A percentile compares a stretch with the other conserved stretches of the same genome.
phyloP scores from a whole-genome alignment of 2,888 invertebrate genomes.

The Fabriciana adippe region DNA sequence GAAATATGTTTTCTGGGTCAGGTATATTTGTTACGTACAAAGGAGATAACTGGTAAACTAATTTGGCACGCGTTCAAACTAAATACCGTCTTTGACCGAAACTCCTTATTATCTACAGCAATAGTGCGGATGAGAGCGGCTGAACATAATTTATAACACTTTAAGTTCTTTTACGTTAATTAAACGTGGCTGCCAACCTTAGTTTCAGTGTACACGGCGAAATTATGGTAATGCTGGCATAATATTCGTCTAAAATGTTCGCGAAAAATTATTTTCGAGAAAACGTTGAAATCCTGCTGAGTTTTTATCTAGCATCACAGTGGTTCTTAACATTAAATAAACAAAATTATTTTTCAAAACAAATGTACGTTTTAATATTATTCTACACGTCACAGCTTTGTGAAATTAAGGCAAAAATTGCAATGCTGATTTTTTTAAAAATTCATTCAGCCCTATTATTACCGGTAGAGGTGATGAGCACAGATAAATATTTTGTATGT shows the following conservation, averaged over 20 bases:
- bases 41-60: constrained; percentile 52
- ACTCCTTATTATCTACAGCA: constrained; percentile 49
- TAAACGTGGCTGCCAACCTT: constrained; percentile 19
- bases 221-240: constrained; percentile 20
- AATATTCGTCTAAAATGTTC: constrained; percentile 13
- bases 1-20: constrained; percentile 39
- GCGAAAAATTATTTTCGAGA: constrained; percentile 5
- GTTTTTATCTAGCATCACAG: constrained; percentile 2
- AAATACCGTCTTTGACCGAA: constrained; percentile 53
- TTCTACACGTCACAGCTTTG: too few relatives aligned
- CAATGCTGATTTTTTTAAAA: too few relatives aligned
- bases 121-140: constrained; percentile 22
- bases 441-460: too few relatives aligned
- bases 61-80: constrained; percentile 65
- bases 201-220: constrained; percentile 19
- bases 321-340: constrained; percentile 5
- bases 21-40: constrained; percentile 33
- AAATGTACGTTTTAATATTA: background rate
- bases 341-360: background rate
- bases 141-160: constrained; percentile 27
- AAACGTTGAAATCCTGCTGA: constrained; percentile 1
- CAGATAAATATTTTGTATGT: too few relatives aligned
- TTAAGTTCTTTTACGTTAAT: constrained; percentile 27
- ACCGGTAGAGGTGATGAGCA: too few relatives aligned
- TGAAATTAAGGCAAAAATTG: too few relatives aligned